phyloP scores from a whole-genome alignment of 2,888 invertebrate species.

The Cantharis lateralis region DNA sequence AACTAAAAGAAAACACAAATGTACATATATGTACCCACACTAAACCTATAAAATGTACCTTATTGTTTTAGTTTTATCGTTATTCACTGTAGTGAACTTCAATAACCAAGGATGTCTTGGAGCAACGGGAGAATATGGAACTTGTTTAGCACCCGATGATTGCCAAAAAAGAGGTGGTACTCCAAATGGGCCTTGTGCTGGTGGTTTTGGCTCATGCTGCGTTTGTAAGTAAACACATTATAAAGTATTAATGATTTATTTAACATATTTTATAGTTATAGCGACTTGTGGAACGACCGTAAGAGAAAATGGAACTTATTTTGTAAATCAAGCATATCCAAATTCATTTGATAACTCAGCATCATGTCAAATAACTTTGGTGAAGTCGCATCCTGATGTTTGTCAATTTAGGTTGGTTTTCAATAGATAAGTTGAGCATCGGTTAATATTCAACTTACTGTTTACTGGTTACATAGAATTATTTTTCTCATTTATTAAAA shows the following conservation, averaged over 20 bases:
- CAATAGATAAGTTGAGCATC: background rate
- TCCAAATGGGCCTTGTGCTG: constrained; percentile 79
- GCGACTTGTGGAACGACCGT: constrained; percentile 79
- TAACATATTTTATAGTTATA: constrained; percentile 62
- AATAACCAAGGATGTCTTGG: constrained; percentile 77
- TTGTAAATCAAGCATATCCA: constrained; percentile 84
- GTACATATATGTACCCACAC: too few relatives aligned
- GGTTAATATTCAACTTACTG: too few relatives aligned
- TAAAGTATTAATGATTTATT: background rate
- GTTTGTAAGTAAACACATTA: constrained; percentile 63
- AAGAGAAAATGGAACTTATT: constrained; percentile 82
- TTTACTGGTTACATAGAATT: too few relatives aligned
- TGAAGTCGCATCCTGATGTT: constrained; percentile 77
- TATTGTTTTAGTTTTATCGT: constrained; percentile 68
- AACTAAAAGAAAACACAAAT: too few relatives aligned
- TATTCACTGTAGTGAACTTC: constrained; percentile 81
- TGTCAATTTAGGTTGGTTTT: constrained; percentile 75
- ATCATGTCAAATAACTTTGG: constrained; percentile 82
- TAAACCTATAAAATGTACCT: background rate
- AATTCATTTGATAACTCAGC: constrained; percentile 75
- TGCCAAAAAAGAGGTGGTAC: constrained; percentile 74
- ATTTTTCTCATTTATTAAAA: too few relatives aligned
- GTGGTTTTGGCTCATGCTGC: constrained; percentile 77
- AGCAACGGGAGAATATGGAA: constrained; percentile 79
- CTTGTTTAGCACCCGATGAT: constrained; percentile 74